Evolutionary conservation across 2,797 vertebrate genomes (phyloP).

Genomic region (Pampus argenteus): DNA sequence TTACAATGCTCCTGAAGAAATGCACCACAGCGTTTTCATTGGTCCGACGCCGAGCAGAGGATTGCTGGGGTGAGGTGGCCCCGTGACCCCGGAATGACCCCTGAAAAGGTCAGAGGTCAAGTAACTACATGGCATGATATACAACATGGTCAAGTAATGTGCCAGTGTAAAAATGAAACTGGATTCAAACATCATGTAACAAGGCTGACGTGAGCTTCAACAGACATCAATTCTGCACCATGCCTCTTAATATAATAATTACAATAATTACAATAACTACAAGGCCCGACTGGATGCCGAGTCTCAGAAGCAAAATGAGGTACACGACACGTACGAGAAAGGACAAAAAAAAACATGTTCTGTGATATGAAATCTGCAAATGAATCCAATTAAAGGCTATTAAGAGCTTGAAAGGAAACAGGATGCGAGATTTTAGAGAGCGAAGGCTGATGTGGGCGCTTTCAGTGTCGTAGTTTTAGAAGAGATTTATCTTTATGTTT

Average conservation of each 20-base stretch:
- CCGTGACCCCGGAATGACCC: slow-evolving; percentile 86
- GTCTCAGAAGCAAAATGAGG: not conserved
- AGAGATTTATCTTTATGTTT: not conserved
- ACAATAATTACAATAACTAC: not conserved
- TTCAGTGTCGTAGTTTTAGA: not conserved
- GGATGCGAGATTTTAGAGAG: not conserved
- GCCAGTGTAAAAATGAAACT: not conserved
- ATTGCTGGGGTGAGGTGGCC: slow-evolving; percentile 82
- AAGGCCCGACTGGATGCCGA: not conserved
- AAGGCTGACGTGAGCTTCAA: not conserved
- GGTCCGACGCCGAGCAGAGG: slow-evolving; percentile 81
- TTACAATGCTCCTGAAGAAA: slow-evolving; percentile 88
- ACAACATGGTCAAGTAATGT: not conserved
- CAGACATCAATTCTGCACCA: not conserved
- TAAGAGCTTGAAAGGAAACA: not conserved
- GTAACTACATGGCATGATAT: not conserved
- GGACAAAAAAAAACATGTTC: not conserved
- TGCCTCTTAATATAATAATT: slow-evolving; percentile 8
- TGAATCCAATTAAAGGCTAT: not conserved
- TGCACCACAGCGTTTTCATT: slow-evolving; percentile 85
- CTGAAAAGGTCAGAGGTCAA: slow-evolving; percentile 54
- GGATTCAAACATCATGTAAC: not conserved
- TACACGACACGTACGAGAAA: not conserved
- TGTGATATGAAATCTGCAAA: not conserved
- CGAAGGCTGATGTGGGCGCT: not conserved